Base-by-base conservation (phyloP, 2,888 invertebrate species). In the Unio delphinus region DNA sequence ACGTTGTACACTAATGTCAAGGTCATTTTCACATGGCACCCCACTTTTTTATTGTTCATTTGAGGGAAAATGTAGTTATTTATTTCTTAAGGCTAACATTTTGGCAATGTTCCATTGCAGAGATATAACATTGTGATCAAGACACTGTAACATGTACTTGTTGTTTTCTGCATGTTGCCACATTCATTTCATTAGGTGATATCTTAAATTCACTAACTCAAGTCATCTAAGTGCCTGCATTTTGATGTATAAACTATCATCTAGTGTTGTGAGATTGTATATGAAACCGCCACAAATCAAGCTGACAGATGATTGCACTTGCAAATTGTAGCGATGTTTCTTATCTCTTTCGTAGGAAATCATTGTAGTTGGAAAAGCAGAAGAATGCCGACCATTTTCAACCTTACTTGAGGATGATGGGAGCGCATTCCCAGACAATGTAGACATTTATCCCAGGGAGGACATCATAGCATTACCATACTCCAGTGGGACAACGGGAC, bases 401-500 rank as follows among this genome's bases (percentile, higher is more conserved):
- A 62, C 65, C 3, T 73, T 89, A 23, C 73, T 88, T 58, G 80
- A 81, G n/a, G 88, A 89, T 72, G 84, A 87, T 67, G 88, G 87
- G 30, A 75, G 67, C 20, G 76, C 75, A 23, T 87, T 86, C 70
- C 85, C 84, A 15, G 82, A 83, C 58, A 81, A 83, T 66, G 67
- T 83, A 23, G 78, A 82, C 67, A 77, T 86, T 64, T 70, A 86
- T 63, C 84, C 91, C 4, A 69, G 68, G 30, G 91, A 93, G n/a
- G 94, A 94, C 77, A 87, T 93, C 18, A 92, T 93, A 0, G 89
- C 94, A 57, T 90, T 96, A 83, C 95, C 95, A 0, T 96, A 94
- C 88, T 95, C 95, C 1, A 95, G 95, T 87, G 95, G 95, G 0
- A 96, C 96, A 0, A 96, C 95, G 0, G 96, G 96, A 0, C 85